Percentiles rank a stretch among this genome's conserved stretches.
Evolutionary conservation across 2,888 invertebrate genomes (phyloP).

Genomic region (Helobdella robusta): DNA sequence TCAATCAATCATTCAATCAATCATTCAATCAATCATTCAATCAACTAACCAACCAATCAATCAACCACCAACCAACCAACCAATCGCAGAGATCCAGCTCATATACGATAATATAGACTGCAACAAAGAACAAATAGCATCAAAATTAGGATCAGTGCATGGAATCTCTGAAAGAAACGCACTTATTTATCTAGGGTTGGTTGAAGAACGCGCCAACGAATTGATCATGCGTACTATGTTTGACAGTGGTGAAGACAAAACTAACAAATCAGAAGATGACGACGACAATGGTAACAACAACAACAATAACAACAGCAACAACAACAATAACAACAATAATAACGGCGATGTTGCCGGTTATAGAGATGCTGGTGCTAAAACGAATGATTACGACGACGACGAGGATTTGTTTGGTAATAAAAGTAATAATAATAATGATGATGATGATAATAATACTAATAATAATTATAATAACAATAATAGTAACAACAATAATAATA

Average conservation of each 20-base stretch:
- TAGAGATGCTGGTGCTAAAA: neutral
- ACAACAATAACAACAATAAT: neutral
- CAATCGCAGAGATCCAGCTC: conserved; percentile 7
- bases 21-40: too few species aligned
- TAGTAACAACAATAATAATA: too few species aligned
- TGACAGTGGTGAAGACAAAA: neutral
- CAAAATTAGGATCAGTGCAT: conserved; percentile 53
- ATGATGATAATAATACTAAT: too few species aligned
- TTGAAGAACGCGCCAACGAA: conserved; percentile 66
- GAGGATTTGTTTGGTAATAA: too few species aligned
- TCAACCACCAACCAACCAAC: too few species aligned
- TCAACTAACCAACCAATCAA: too few species aligned
- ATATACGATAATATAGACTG: conserved; percentile 61
- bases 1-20: too few species aligned
- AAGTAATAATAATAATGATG: too few species aligned
- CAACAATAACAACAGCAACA: neutral
- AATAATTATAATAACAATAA: too few species aligned
- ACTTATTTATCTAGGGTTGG: conserved; percentile 68
- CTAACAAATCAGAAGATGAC: neutral
- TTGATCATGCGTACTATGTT: conserved; percentile 44
- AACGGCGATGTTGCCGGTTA: neutral
- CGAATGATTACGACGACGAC: too few species aligned
- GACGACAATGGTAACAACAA: neutral
- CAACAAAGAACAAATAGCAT: conserved; percentile 55
- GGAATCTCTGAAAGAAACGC: conserved; percentile 70